Percentiles rank a stretch among this genome's conserved stretches.
These are phyloP conservation scores for Pipistrellus pygmaeus DNA, from an alignment of 2,797 vertebrate genomes.

Conservation along the genomic window DNA sequence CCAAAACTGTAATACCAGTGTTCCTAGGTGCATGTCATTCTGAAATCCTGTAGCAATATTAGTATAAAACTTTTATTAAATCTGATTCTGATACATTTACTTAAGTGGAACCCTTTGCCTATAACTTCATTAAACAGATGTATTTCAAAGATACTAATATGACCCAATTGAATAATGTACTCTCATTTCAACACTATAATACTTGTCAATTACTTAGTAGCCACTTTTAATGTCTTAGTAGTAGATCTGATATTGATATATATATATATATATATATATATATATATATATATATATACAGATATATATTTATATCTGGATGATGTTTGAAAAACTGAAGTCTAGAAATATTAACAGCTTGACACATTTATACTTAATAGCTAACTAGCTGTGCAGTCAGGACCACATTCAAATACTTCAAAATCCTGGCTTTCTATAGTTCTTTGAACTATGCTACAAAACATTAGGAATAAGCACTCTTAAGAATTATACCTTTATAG, in stretches of 20 bases:
- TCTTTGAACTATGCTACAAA: background rate
- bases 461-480: background rate
- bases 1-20: background rate
- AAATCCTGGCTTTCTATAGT: background rate
- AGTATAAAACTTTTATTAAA: background rate
- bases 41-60: background rate
- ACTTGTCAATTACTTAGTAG: background rate
- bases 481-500: background rate
- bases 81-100: background rate
- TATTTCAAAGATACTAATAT: background rate
- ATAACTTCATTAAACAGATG: background rate
- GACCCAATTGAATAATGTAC: background rate
- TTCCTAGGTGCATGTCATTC: background rate
- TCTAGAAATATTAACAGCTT: background rate
- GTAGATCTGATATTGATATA: background rate
- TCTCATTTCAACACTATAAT: background rate
- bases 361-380: background rate
- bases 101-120: background rate
- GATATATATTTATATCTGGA: background rate
- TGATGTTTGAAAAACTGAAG: background rate
- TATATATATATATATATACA: background rate
- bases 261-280: background rate
- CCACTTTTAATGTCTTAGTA: background rate
- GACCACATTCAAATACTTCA: background rate
- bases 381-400: background rate